Conservation (phyloP, 2,888 invertebrate species). For the Dascillus cervinus region DNA sequence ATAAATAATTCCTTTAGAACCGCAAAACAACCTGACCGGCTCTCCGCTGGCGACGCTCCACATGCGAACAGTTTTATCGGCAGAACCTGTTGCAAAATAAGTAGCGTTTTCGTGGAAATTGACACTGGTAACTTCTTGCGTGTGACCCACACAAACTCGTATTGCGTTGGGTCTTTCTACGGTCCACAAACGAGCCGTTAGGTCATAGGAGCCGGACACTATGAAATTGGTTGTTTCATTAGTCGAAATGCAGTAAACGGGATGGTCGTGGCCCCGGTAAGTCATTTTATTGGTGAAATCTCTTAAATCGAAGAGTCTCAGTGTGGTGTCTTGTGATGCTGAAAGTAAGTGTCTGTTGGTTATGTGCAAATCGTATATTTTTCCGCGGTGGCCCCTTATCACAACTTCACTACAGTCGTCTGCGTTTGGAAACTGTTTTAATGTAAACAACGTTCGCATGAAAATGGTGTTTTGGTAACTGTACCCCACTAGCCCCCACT, state of each 20-base stretch:
- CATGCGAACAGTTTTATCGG: conserved; percentile 80
- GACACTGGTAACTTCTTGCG: conserved; percentile 78
- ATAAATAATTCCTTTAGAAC: conserved; percentile 67
- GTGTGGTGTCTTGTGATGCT: conserved; percentile 32
- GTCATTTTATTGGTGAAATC: conserved; percentile 26
- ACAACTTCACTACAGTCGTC: conserved; percentile 20
- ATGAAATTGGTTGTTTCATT: conserved; percentile 59
- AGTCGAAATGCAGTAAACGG: conserved; percentile 81
- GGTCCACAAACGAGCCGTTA: conserved; percentile 74
- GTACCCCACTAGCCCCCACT: conserved; percentile 29
- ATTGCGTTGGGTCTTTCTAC: conserved; percentile 66
- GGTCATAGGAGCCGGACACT: conserved; percentile 74
- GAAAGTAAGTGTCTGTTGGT: conserved; percentile 29
- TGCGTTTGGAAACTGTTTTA: conserved; percentile 22
- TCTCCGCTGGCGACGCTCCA: conserved; percentile 82
- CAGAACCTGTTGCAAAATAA: conserved; percentile 83
- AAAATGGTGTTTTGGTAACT: conserved; percentile 31
- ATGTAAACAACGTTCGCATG: conserved; percentile 27
- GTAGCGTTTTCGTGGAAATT: conserved; percentile 88
- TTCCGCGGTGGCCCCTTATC: conserved; percentile 30
- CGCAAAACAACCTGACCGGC: conserved; percentile 70
- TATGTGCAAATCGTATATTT: conserved; percentile 32
- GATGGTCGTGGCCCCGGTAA: conserved; percentile 74
- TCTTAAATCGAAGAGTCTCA: conserved; percentile 32
- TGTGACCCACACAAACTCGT: conserved; percentile 81